Conservation (phyloP, 2,888 invertebrate genomes). For the Pedicia rivosa region DNA sequence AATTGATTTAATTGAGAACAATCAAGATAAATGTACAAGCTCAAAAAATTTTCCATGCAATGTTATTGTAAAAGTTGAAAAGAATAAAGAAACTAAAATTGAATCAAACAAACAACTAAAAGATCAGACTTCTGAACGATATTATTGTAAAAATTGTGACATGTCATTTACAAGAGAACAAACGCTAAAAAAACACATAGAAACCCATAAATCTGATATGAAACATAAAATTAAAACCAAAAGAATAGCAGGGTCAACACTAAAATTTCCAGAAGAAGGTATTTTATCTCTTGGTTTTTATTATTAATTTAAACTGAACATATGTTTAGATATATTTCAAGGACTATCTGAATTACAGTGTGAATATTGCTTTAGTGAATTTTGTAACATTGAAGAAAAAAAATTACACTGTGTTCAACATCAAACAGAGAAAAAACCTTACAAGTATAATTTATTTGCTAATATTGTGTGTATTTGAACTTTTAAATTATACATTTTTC, state of each 20-base stretch:
- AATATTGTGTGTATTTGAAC: no score
- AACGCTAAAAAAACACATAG: slow-evolving; percentile 8
- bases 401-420: slow-evolving; percentile 8
- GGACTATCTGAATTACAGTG: slow-evolving; percentile 10
- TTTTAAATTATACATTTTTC: no score
- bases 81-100: no score
- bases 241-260: slow-evolving; percentile 8
- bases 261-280: slow-evolving; percentile 11
- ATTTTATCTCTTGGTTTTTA: not conserved
- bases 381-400: slow-evolving; percentile 1
- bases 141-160: slow-evolving; percentile 9
- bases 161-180: slow-evolving; percentile 9
- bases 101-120: no score
- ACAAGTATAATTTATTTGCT: no score
- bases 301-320: not conserved
- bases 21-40: no score
- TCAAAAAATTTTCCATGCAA: no score
- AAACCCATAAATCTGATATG: slow-evolving; percentile 5
- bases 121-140: no score
- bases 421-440: slow-evolving; percentile 10
- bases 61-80: no score
- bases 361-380: slow-evolving; percentile 10
- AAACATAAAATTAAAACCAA: slow-evolving; percentile 2
- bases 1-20: no score
- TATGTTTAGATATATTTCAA: slow-evolving; percentile 9